Conservation (phyloP, 1,140 invertebrate species). For the Diachasmimorpha longicaudata region DNA sequence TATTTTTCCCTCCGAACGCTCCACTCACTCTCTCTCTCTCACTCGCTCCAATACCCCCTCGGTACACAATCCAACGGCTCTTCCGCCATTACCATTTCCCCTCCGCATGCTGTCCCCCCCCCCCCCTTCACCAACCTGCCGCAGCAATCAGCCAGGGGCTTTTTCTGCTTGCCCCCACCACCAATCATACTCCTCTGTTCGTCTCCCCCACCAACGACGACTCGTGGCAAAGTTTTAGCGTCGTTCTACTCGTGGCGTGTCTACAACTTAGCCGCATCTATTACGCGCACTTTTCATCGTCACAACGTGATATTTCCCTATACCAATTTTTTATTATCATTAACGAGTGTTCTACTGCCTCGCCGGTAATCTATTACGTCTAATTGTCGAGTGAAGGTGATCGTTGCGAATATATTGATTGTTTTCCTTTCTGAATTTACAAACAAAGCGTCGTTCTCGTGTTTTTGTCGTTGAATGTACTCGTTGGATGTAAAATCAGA, state of each 20-base stretch:
- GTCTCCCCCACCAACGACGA: conserved; percentile 32
- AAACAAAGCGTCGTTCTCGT: background rate
- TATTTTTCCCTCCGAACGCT: conserved; percentile 25
- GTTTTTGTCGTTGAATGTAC: background rate
- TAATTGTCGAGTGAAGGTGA: background rate
- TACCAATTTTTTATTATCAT: background rate
- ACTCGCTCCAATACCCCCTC: background rate
- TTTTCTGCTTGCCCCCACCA: conserved; percentile 26
- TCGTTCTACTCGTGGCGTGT: conserved; percentile 53
- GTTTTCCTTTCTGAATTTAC: background rate
- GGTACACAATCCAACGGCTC: conserved; percentile 12
- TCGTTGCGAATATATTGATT: background rate
- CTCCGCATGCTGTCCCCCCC: background rate
- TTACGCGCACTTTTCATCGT: conserved; percentile 48
- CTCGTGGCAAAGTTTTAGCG: conserved; percentile 59
- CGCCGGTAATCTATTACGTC: background rate
- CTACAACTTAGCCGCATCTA: conserved; percentile 54
- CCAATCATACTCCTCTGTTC: conserved; percentile 9
- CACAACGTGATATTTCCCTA: conserved; percentile 10
- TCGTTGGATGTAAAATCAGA: too few relatives aligned
- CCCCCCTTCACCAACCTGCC: background rate
- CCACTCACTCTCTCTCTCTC: background rate
- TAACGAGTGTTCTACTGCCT: background rate
- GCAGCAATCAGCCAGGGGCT: background rate
- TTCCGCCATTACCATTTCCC: background rate